Base-by-base conservation (phyloP, 2,797 vertebrate species). In the Chaunax sp. region DNA sequence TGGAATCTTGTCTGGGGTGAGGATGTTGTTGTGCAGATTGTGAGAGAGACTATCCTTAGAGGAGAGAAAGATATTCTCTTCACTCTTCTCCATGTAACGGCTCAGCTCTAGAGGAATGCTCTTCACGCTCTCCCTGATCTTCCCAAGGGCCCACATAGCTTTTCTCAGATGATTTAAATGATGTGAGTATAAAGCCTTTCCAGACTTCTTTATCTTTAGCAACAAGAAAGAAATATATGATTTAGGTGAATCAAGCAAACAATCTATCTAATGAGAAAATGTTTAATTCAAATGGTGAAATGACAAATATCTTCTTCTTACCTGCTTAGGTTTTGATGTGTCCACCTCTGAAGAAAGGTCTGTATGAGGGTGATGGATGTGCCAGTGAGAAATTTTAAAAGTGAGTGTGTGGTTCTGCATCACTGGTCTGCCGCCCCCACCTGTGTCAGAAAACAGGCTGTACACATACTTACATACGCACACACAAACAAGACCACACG, bases 1-100 rank as follows among this genome's bases (percentile, higher is more conserved):
- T 0, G 90, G 92, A 51, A 93, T 94, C 40, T 85, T 92, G 26
- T 94, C 89, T 22, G 92, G 90, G 4, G 87, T 95, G 47, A 94
- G 89, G 73, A 94, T 64, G 74, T 94, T 94, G 78, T 49, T 80
- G 81, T 90, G 90, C 54, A 93, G 77, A 61, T 78, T 85, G 18
- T 56, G 76, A 66, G 85, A 83, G 37, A 90, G 64, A 30, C 60
- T 81, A 38, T 67, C 49, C 44, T 89, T 83, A 18, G 80, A 82
- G 6, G 82, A 77, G 12, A 66, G 52, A 35, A 41, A 62, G 8
- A 72, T 11, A 3, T 77, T 58, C 0, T 83, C 87, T 25, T 83
- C 77, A 26, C 60, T 85, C 57, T 81, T 78, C 50, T 57, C 72
- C 23, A 87, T 66, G 53, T 82, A 82, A 20, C 45, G 73, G 58